Conservation (phyloP, 1,140 invertebrate genomes). For the Drosophila leontia region DNA sequence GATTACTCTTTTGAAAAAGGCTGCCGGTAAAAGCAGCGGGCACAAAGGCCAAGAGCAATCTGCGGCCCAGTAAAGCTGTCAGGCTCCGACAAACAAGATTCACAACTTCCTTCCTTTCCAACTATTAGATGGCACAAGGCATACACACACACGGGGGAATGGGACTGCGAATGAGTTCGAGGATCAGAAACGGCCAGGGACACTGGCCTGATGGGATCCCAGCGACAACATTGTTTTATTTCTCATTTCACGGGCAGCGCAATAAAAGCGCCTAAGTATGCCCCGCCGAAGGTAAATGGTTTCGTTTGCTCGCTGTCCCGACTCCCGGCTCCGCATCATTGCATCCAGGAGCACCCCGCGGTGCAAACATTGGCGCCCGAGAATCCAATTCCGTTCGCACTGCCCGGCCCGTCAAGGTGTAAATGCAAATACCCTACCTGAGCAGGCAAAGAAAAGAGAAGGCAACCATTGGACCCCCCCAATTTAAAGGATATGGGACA, state of each 20-base stretch:
- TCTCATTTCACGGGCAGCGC: slow-evolving; percentile 72
- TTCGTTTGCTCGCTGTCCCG: slow-evolving; percentile 44
- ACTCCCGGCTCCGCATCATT: slow-evolving; percentile 50
- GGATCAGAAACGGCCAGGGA: slow-evolving; percentile 4
- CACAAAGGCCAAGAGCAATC: slow-evolving; percentile 42
- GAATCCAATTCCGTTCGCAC: slow-evolving; percentile 36
- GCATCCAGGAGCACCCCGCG: slow-evolving; percentile 67
- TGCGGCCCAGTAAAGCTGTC: slow-evolving; percentile 62
- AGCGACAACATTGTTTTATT: slow-evolving; percentile 80
- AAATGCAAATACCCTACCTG: slow-evolving; percentile 29
- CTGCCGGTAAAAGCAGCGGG: slow-evolving; percentile 47
- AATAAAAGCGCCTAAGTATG: slow-evolving; percentile 70
- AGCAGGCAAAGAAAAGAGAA: background rate
- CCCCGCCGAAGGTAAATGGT: slow-evolving; percentile 66
- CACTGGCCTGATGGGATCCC: slow-evolving; percentile 29
- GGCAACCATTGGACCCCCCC: background rate
- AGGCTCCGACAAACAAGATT: slow-evolving; percentile 61
- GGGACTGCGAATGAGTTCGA: background rate
- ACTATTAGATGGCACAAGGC: slow-evolving; percentile 51
- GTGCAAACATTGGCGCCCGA: slow-evolving; percentile 77
- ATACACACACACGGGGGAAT: background rate
- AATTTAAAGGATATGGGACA: background rate
- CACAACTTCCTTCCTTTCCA: slow-evolving; percentile 70
- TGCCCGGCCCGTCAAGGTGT: slow-evolving; percentile 11
- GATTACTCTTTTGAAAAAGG: slow-evolving; percentile 74